Base-by-base conservation (phyloP, 2,113 vertebrate genomes). In the Serinus canaria region DNA sequence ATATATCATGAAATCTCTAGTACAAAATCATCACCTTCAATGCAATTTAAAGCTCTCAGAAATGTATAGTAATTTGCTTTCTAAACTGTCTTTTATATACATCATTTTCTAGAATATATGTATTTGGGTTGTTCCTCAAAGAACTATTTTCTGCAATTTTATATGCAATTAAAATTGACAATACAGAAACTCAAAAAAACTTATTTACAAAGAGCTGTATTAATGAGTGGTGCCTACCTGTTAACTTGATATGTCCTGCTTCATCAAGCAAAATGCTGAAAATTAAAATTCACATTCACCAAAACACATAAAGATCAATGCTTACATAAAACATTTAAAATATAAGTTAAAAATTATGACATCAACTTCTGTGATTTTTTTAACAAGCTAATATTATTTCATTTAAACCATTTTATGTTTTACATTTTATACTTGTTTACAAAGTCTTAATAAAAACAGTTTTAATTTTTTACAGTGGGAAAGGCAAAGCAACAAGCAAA, bases 181-280 rank as follows among this genome's bases (percentile, higher is more conserved):
- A 83, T 10, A 27, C 35, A 63, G 21, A 74, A 84, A 62, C 9
- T 35, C 1, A 39, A 23, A 37, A 39, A 55, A 47, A 24, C 28
- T 82, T 56, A 50, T 52, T 76, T 33, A 77, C 62, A 66, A 86
- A 92, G 37, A 62, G 43, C 17, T 94, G 52, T 74, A 94, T 87
- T 87, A 90, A 70, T 90, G 96, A 97, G 69, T 41, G 87, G 66
- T 87, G 81, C 98, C 79, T 98, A 99, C 99, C 99, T 99, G 99
- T 99, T 98, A 99, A 98, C 97, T 99, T 99, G 98, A 99, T 99
- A 98, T 99, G 99, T 98, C 99, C 99, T 98, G 99, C 98, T 99
- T 99, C 99, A 98, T 99, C 99, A 98, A 99, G 99, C 98, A 99
- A 99, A 99, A 99, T 99, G 98, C 99, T 99, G 98, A 98, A 99